Evolutionary conservation across 2,113 vertebrate genomes (phyloP).

Genomic region (Jacana jacana): DNA sequence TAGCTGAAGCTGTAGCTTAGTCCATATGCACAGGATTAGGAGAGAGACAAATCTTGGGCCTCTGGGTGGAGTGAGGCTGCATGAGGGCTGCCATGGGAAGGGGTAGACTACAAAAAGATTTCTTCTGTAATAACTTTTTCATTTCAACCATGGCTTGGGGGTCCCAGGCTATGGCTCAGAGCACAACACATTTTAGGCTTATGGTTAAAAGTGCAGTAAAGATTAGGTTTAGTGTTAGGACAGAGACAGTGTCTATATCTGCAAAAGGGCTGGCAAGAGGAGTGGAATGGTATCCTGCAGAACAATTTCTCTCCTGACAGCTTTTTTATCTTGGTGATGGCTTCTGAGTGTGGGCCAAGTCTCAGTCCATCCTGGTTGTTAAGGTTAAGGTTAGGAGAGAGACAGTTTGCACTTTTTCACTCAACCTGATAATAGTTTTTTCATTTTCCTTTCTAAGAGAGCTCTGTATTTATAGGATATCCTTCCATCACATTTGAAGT

Average conservation of each 20-base stretch:
- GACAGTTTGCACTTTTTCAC: not conserved
- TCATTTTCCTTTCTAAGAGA: conserved; percentile 25
- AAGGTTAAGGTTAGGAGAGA: not conserved
- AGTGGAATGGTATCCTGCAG: not conserved
- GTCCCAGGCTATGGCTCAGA: not conserved
- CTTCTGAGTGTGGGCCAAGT: not conserved
- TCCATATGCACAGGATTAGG: not conserved
- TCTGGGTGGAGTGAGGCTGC: not conserved
- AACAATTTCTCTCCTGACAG: not conserved
- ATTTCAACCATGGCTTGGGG: not conserved
- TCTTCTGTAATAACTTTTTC: not conserved
- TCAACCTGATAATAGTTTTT: not conserved
- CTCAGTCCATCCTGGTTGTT: not conserved
- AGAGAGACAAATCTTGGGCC: not conserved
- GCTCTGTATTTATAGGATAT: conserved; percentile 51
- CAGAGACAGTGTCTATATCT: not conserved
- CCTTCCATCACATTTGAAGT: conserved; percentile 20
- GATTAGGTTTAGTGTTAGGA: not conserved
- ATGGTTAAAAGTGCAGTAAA: not conserved
- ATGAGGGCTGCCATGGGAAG: not conserved
- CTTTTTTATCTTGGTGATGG: not conserved
- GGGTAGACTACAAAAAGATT: not conserved
- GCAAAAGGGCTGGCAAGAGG: not conserved
- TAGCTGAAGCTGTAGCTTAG: not conserved
- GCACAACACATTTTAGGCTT: not conserved